Base-by-base conservation (phyloP, 2,113 vertebrate species). In the Peucedramus taeniatus region DNA sequence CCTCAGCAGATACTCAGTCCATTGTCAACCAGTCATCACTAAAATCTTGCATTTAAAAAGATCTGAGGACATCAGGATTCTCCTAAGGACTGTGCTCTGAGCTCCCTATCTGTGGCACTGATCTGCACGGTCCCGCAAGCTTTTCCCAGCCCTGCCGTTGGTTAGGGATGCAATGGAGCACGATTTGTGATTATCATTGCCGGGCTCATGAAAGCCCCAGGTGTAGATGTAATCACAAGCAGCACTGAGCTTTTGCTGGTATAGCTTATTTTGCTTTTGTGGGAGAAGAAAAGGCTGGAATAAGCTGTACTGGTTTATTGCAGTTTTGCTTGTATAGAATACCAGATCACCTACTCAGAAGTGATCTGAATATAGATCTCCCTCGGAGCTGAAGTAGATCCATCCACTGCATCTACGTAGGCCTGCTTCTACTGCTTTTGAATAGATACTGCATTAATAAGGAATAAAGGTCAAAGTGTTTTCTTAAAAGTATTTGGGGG, bases 181-280 rank as follows among this genome's bases (percentile, higher is more conserved):
- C 22, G 19, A 92, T 88, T 83, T 80, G 79, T 0, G 66, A 92
- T 96, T 93, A 93, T 90, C 90, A 50, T 83, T 96, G 59, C 82
- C 7, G 30, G 66, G 94, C 85, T 95, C 94, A 53, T 69, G 90
- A 90, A 94, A 97, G 95, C 90, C 96, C 88, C 95, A 94, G 94
- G 94, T 95, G 92, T 92, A 93, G 92, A 94, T 94, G 88, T 61
- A 96, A 96, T 88, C 92, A 86, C 75, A 51, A 71, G 82, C 85
- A 93, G 90, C 96, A 60, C 84, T 23, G 53, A 84, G 92, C 85
- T 93, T 94, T 90, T 90, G 90, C 90, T 97, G 66, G 61, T 93
- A 88, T 53, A 72, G 90, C 90, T 94, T 83, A 92, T 96, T 95
- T 80, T 83, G 82, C 90, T 85, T 93, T 95, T 94, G 94, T 88